Evolutionary conservation across 2,888 invertebrate genomes (phyloP).

Genomic region (Pristionchus arcanus): DNA sequence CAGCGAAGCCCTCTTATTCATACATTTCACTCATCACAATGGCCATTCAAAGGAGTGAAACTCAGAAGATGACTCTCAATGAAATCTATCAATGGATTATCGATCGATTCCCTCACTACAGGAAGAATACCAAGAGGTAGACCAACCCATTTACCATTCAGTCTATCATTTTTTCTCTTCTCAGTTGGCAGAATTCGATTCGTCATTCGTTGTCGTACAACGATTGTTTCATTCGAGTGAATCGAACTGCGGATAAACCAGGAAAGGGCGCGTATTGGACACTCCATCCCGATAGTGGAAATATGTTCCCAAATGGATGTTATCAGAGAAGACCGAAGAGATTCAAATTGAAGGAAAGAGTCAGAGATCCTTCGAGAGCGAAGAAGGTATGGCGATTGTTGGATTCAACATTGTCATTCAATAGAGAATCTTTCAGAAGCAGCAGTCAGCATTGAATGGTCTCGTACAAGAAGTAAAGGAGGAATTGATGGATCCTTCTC

Average conservation of each 20-base stretch:
- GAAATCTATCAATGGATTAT: constrained; percentile 99
- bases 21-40: constrained; percentile 99
- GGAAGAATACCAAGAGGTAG: constrained; percentile 94
- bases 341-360: constrained; percentile 93
- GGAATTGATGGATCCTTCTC: background rate
- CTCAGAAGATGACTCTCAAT: constrained; percentile 96
- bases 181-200: constrained; percentile 96
- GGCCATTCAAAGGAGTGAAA: constrained; percentile 91
- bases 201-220: constrained; percentile 97
- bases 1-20: constrained; percentile 97
- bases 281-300: constrained; percentile 95
- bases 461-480: constrained; percentile 32
- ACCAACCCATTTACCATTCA: background rate
- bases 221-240: constrained; percentile 98
- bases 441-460: background rate
- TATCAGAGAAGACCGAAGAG: constrained; percentile 96
- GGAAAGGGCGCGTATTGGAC: constrained; percentile 99
- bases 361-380: constrained; percentile 30
- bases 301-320: constrained; percentile 99
- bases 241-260: constrained; percentile 92
- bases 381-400: constrained; percentile 59
- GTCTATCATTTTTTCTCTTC: background rate
- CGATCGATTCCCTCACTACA: constrained; percentile 98
- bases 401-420: background rate
- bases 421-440: background rate